Conservation (phyloP, 1,140 invertebrate species). For the Gonatopus flavifemur region DNA sequence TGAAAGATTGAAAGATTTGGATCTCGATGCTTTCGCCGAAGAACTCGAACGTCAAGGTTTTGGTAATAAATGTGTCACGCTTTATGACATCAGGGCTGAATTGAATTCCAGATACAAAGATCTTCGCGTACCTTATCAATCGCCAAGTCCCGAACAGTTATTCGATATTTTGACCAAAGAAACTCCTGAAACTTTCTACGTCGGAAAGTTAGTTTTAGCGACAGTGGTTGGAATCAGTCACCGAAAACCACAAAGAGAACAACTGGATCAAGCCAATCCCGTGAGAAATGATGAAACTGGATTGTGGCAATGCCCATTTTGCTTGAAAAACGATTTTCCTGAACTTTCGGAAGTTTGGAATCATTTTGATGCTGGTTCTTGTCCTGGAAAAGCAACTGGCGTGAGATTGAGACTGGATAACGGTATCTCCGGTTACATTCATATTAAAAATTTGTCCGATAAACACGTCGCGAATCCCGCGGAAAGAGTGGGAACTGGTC, state of each 20-base stretch:
- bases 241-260: slow-evolving; percentile 87
- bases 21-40: slow-evolving; percentile 97
- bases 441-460: slow-evolving; percentile 93
- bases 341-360: slow-evolving; percentile 97
- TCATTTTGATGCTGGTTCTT: slow-evolving; percentile 94
- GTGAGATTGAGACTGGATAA: slow-evolving; percentile 90
- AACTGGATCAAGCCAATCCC: slow-evolving; percentile 93
- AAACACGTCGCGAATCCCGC: slow-evolving; percentile 91
- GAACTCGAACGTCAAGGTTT: slow-evolving; percentile 95
- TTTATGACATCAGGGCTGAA: slow-evolving; percentile 97
- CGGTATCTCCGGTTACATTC: slow-evolving; percentile 91
- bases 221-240: slow-evolving; percentile 77
- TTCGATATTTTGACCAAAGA: slow-evolving; percentile 97
- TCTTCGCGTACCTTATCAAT: slow-evolving; percentile 76
- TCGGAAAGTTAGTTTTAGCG: slow-evolving; percentile 83
- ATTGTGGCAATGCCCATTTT: slow-evolving; percentile 97
- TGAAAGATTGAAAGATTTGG: slow-evolving; percentile 92
- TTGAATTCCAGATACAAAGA: slow-evolving; percentile 96
- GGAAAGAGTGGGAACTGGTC: slow-evolving; percentile 83
- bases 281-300: slow-evolving; percentile 91
- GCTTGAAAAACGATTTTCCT: slow-evolving; percentile 91
- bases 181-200: slow-evolving; percentile 91
- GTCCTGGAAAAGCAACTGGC: slow-evolving; percentile 93
- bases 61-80: slow-evolving; percentile 95
- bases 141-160: slow-evolving; percentile 81